These are phyloP conservation scores for Macrotrachela quadricornifera DNA, from an alignment of 1,140 invertebrate genomes.

Conservation along the genomic window DNA sequence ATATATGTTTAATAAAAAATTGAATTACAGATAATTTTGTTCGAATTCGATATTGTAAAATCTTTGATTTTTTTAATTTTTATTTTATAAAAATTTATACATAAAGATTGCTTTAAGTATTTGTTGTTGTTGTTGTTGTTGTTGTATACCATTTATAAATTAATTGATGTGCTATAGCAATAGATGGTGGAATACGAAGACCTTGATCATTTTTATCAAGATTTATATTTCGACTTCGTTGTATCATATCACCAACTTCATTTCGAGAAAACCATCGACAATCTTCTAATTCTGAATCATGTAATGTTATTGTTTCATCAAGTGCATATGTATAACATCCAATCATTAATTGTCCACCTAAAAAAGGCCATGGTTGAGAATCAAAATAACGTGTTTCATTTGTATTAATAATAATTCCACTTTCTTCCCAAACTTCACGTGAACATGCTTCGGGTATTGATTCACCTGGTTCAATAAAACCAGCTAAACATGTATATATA, in stretches of 20 bases:
- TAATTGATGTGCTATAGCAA: constrained; percentile 36
- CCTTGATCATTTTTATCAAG: constrained; percentile 20
- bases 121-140: too few relatives aligned
- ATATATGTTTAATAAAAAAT: too few relatives aligned
- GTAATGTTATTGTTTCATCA: constrained; percentile 24
- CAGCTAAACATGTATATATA: constrained; percentile 39
- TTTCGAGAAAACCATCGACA: constrained; percentile 35
- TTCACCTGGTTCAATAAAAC: constrained; percentile 40
- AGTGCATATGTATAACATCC: constrained; percentile 32
- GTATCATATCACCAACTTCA: constrained; percentile 28
- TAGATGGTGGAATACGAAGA: constrained; percentile 32
- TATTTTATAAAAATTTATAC: too few relatives aligned
- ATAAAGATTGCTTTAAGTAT: too few relatives aligned
- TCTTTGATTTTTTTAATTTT: too few relatives aligned
- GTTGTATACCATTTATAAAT: constrained; percentile 22
- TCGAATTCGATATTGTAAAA: too few relatives aligned
- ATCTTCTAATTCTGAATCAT: constrained; percentile 35
- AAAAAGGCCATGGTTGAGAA: constrained; percentile 40
- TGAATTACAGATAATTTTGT: too few relatives aligned
- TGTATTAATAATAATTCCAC: constrained; percentile 34
- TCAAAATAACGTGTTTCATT: constrained; percentile 33
- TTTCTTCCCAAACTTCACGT: constrained; percentile 39
- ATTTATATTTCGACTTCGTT: constrained; percentile 7
- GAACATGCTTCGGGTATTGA: constrained; percentile 35
- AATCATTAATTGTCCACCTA: constrained; percentile 37